These are phyloP conservation scores for Palythoa heliodiscus DNA, from an alignment of 92 coral and sea anemone genomes.

Conservation along the genomic window DNA sequence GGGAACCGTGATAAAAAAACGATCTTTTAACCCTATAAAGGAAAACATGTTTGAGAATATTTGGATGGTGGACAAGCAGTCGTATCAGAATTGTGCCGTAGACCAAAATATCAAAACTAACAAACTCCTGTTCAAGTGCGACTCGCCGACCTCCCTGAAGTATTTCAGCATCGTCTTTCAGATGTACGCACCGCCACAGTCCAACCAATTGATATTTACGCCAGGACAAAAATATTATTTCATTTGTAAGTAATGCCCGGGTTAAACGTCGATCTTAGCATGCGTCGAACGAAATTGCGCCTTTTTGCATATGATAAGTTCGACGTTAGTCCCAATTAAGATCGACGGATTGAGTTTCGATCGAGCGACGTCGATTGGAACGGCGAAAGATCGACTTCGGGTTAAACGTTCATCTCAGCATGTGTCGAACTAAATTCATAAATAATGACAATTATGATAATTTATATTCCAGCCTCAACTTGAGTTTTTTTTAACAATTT, in stretches of 20 bases:
- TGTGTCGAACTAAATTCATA: too few relatives aligned
- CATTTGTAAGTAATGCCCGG: conserved; percentile 9
- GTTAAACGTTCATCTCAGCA: too few relatives aligned
- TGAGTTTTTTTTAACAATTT: too few relatives aligned
- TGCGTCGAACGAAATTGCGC: too few relatives aligned
- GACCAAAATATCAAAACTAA: neutral
- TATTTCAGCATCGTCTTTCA: neutral
- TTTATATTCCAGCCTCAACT: too few relatives aligned
- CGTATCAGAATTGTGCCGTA: neutral
- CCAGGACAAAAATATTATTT: neutral
- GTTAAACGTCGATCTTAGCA: too few relatives aligned
- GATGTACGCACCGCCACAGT: neutral
- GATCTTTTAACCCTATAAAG: neutral
- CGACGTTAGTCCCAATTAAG: too few relatives aligned
- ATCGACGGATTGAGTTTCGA: too few relatives aligned
- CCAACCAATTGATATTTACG: neutral
- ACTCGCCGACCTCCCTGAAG: conserved; percentile 9
- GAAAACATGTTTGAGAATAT: conserved; percentile 10
- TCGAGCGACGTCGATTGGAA: too few relatives aligned
- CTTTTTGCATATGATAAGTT: too few relatives aligned
- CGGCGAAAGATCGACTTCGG: too few relatives aligned
- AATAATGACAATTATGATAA: too few relatives aligned
- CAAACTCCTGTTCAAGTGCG: neutral
- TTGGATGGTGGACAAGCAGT: neutral
- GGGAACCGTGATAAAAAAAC: neutral